A percentile compares a stretch with the other conserved stretches of the same genome.
Evolutionary conservation across 2,888 invertebrate genomes (phyloP).

Genomic region (Cryptus armator): DNA sequence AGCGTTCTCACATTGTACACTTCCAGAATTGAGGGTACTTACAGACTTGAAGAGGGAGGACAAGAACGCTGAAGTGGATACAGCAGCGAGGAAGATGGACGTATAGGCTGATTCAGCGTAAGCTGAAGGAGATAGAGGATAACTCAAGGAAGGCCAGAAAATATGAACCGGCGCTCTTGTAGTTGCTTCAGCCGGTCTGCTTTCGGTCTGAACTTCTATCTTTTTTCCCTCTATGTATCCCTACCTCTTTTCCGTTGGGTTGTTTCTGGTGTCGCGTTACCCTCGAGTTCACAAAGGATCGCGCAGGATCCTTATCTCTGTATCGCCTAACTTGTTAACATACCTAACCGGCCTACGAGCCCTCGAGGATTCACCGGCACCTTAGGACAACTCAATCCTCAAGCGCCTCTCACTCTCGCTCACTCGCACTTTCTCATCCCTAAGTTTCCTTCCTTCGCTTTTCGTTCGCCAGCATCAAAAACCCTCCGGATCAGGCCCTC

Average conservation of each 20-base stretch:
- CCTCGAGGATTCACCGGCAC: constrained; percentile 75
- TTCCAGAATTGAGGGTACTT: constrained; percentile 45
- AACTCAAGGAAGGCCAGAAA: constrained; percentile 54
- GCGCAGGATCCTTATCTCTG: constrained; percentile 83
- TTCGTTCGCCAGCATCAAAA: constrained; percentile 57
- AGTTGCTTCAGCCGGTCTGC: constrained; percentile 69
- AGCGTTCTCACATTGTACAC: background rate
- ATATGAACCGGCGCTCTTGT: constrained; percentile 57
- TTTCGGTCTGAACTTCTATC: constrained; percentile 73
- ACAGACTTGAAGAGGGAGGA: constrained; percentile 51
- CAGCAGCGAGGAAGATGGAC: constrained; percentile 42
- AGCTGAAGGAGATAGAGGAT: constrained; percentile 62
- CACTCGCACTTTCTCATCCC: constrained; percentile 37
- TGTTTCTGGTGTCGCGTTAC: constrained; percentile 84
- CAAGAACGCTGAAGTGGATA: constrained; percentile 45
- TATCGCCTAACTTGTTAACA: constrained; percentile 85
- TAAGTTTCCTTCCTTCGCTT: constrained; percentile 47
- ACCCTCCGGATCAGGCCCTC: constrained; percentile 53
- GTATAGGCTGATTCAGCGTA: constrained; percentile 57
- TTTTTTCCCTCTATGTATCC: constrained; percentile 34
- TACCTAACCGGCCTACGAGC: constrained; percentile 81
- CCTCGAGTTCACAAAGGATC: constrained; percentile 82
- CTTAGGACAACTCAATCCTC: constrained; percentile 79
- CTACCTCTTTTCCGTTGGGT: constrained; percentile 63
- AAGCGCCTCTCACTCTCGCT: constrained; percentile 49